phyloP scores from a whole-genome alignment of 2,888 invertebrate species.

The Andrena haemorrhoa region DNA sequence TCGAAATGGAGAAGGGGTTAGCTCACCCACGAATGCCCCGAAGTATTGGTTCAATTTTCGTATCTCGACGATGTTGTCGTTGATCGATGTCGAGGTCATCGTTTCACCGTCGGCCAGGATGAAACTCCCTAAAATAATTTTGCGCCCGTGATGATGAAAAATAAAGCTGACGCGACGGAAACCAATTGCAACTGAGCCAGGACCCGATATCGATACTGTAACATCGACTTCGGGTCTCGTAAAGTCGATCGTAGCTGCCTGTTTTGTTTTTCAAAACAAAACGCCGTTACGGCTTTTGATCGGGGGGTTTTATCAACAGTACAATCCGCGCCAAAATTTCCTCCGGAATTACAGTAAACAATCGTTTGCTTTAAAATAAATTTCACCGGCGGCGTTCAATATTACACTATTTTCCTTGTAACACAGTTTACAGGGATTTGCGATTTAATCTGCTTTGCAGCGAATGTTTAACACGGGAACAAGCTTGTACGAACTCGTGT shows the following conservation, averaged over 20 bases:
- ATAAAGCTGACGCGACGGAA: conserved; percentile 23
- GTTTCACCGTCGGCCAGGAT: not conserved
- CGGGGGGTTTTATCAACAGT: conserved; percentile 5
- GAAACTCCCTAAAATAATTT: conserved; percentile 12
- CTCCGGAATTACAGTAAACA: not conserved
- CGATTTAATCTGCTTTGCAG: too few relatives aligned
- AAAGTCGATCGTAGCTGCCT: conserved; percentile 52
- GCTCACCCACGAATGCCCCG: conserved; percentile 78
- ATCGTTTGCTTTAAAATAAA: not conserved
- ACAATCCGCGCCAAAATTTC: not conserved
- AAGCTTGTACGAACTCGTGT: too few relatives aligned
- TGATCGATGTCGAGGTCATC: conserved; percentile 49
- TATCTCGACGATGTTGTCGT: conserved; percentile 25
- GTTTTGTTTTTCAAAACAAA: conserved; percentile 65
- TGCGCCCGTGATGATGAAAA: conserved; percentile 9
- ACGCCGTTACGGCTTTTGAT: conserved; percentile 22
- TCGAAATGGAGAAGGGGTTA: conserved; percentile 24
- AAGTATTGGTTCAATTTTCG: conserved; percentile 77
- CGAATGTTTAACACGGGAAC: too few relatives aligned
- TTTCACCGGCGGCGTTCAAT: not conserved
- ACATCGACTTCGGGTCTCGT: conserved; percentile 52
- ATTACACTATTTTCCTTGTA: not conserved
- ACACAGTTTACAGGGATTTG: not conserved
- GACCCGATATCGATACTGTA: conserved; percentile 32
- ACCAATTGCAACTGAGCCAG: conserved; percentile 41